These are phyloP conservation scores for Callionymus lyra DNA, from an alignment of 2,113 vertebrate genomes.

Conservation along the genomic window DNA sequence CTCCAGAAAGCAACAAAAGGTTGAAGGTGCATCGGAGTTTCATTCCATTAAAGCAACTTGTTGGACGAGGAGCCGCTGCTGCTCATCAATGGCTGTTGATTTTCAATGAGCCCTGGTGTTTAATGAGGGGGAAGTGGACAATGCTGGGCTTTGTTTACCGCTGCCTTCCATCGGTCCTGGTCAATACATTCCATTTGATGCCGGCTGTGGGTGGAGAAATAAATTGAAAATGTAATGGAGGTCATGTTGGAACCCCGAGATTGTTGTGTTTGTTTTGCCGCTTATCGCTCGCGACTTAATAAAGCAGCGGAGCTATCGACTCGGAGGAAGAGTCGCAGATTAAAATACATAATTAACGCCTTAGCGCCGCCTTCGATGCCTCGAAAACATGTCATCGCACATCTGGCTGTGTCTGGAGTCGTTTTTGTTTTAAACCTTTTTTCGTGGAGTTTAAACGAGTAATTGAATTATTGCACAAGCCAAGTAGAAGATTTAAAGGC, in stretches of 20 bases:
- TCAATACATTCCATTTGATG: slow-evolving; percentile 52
- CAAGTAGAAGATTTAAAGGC: slow-evolving; percentile 8
- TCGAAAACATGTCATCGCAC: not conserved
- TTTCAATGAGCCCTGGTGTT: slow-evolving; percentile 42
- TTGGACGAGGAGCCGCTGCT: slow-evolving; percentile 27
- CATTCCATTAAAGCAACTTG: slow-evolving; percentile 40
- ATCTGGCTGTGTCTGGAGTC: slow-evolving; percentile 6
- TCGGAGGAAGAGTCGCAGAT: slow-evolving; percentile 7
- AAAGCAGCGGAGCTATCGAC: slow-evolving; percentile 9
- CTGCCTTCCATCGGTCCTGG: slow-evolving; percentile 30
- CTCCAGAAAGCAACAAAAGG: too few relatives aligned
- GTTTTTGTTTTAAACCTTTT: slow-evolving; percentile 1
- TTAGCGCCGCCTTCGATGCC: not conserved
- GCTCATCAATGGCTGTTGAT: slow-evolving; percentile 46
- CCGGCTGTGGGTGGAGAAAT: slow-evolving; percentile 38
- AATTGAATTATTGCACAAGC: not conserved
- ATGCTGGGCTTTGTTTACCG: slow-evolving; percentile 47
- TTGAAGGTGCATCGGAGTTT: slow-evolving; percentile 4
- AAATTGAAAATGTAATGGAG: slow-evolving; percentile 47
- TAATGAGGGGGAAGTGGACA: slow-evolving; percentile 37
- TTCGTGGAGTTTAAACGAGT: slow-evolving; percentile 3
- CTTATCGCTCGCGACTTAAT: slow-evolving; percentile 17
- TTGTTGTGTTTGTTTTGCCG: slow-evolving; percentile 22
- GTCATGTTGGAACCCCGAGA: slow-evolving; percentile 29
- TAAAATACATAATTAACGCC: not conserved